These are phyloP conservation scores for Bicyclus anynana DNA, from an alignment of 1,140 invertebrate genomes.

Conservation along the genomic window DNA sequence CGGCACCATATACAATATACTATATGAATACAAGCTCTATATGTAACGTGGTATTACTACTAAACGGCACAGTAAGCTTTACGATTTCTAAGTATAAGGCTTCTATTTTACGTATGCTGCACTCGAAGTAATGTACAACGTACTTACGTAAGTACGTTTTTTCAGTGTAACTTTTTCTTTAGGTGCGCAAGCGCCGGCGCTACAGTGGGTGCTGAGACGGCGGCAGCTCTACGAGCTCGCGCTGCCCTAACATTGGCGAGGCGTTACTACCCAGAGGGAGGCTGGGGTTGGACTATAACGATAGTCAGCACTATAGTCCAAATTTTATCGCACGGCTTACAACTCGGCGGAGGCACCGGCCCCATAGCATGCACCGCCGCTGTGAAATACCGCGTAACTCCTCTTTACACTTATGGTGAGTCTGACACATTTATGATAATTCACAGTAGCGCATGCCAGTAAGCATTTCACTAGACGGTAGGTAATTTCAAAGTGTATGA, in stretches of 20 bases:
- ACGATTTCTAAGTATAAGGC: too few species aligned
- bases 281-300: constrained; percentile 89
- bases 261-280: constrained; percentile 88
- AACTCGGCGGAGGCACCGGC: constrained; percentile 74
- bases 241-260: constrained; percentile 73
- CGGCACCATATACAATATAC: too few species aligned
- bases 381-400: constrained; percentile 55
- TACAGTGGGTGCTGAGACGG: constrained; percentile 63
- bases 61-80: too few species aligned
- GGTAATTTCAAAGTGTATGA: too few species aligned
- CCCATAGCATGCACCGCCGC: constrained; percentile 63
- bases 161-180: too few species aligned
- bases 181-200: constrained; percentile 69
- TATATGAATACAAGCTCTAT: too few species aligned
- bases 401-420: constrained; percentile 66
- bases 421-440: constrained; percentile 2
- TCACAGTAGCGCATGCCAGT: too few species aligned
- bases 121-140: too few species aligned
- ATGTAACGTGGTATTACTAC: too few species aligned
- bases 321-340: constrained; percentile 81
- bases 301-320: constrained; percentile 83
- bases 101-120: too few species aligned
- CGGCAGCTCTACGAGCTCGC: constrained; percentile 65
- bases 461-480: too few species aligned
- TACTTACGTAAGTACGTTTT: too few species aligned